Conservation (phyloP, 2,113 vertebrate genomes). For the Lamprologus speciosus region DNA sequence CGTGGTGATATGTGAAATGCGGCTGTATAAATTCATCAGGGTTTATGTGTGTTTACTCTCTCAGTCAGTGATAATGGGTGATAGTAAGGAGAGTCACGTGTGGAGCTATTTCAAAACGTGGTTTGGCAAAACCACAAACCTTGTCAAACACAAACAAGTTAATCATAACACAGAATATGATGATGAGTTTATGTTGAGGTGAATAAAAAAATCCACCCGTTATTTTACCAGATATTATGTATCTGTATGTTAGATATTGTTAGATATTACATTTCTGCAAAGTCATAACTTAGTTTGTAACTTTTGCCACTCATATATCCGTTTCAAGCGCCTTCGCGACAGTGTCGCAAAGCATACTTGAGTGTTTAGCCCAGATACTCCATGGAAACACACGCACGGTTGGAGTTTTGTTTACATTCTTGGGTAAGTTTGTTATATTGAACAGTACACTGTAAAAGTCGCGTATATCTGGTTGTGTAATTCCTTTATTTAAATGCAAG, state of each 20-base stretch:
- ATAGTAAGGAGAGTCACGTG: background rate
- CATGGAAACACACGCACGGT: slow-evolving; percentile 45
- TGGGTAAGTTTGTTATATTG: slow-evolving; percentile 57
- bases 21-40: background rate
- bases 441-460: background rate
- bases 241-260: background rate
- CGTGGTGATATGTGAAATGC: background rate
- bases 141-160: background rate
- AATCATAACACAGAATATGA: background rate
- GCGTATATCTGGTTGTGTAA: background rate
- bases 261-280: background rate
- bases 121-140: background rate
- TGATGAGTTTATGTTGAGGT: background rate
- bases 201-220: background rate
- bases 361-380: background rate
- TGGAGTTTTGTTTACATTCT: slow-evolving; percentile 42
- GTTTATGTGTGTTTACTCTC: background rate
- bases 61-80: background rate
- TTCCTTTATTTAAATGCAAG: background rate
- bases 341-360: slow-evolving; percentile 27
- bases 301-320: background rate
- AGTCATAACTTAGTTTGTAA: background rate
- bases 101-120: background rate
- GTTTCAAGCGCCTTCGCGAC: slow-evolving; percentile 7
- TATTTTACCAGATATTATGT: background rate